Evolutionary conservation across 2,113 vertebrate genomes (phyloP), one percentile per base, ranked within the genome.

Genomic region (Chaetops frenatus): DNA sequence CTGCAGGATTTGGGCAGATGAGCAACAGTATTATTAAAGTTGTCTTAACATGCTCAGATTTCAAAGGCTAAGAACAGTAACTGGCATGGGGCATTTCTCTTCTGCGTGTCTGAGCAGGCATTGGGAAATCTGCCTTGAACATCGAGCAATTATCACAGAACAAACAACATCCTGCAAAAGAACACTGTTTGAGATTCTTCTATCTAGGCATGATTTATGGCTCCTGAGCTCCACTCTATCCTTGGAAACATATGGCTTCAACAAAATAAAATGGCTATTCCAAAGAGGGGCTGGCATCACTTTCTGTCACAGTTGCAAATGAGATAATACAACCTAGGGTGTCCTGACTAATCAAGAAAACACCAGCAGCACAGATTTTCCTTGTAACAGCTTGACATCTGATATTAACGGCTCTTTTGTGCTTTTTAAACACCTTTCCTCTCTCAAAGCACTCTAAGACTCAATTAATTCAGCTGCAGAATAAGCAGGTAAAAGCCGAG

Each of bases 241-340:
- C 72, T 94, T 88, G 86, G 71, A 86, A 92, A 93, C 4, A 0
- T 83, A 86, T 10, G 57, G 82, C 90, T 90, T 94, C 78, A 74
- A 84, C 82, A 84, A 90, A 97, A 97, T 97, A 95, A 97, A 96
- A 86, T 72, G 1, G 74, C 86, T 96, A 96, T 96, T 96, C 86
- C 86, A 84, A 92, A 88, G 80, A 79, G 42, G 53, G 56, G 35
- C 47, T 81, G 40, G 18, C 81, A 53, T 84, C 27, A 61, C 6
- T 93, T 90, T 86, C 80, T 92, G 69, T 88, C 76, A 28, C 9
- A 9, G 23, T 9, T 84, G 72, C 12, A 60, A 78, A 73, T 0
- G 10, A 81, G 80, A 53, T 64, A 65, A 58, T 35, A 58, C 35
- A 77, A 25, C 19, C 85, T 1, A 3, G 54, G 31, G 22, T 25